Conservation (phyloP, 2,797 vertebrate species). For the Cirrhinus molitorella region DNA sequence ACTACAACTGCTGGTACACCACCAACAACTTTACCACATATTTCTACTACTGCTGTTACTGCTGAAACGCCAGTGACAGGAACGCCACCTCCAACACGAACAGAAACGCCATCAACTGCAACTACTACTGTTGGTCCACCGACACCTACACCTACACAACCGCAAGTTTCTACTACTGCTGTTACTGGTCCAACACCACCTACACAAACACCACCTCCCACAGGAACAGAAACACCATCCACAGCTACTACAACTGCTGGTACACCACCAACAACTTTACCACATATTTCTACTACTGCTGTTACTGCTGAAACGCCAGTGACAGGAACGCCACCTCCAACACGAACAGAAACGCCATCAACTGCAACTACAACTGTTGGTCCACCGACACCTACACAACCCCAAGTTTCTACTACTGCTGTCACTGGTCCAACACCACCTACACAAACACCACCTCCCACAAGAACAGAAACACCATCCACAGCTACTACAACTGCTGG, state of each 20-base stretch:
- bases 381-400: too few relatives aligned
- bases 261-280: background rate
- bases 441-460: too few relatives aligned
- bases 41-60: slow-evolving; percentile 5
- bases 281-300: background rate
- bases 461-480: too few relatives aligned
- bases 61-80: background rate
- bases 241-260: background rate
- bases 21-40: too few relatives aligned
- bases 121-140: background rate
- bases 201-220: background rate
- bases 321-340: background rate
- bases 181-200: background rate
- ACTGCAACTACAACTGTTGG: too few relatives aligned
- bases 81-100: background rate
- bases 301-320: too few relatives aligned
- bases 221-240: background rate
- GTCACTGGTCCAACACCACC: too few relatives aligned
- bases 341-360: background rate
- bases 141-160: background rate
- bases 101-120: background rate
- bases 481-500: too few relatives aligned
- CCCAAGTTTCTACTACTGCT: too few relatives aligned
- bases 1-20: too few relatives aligned
- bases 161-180: background rate